Conservation (phyloP, 2,888 invertebrate species). For the Lochmaea capreae region DNA sequence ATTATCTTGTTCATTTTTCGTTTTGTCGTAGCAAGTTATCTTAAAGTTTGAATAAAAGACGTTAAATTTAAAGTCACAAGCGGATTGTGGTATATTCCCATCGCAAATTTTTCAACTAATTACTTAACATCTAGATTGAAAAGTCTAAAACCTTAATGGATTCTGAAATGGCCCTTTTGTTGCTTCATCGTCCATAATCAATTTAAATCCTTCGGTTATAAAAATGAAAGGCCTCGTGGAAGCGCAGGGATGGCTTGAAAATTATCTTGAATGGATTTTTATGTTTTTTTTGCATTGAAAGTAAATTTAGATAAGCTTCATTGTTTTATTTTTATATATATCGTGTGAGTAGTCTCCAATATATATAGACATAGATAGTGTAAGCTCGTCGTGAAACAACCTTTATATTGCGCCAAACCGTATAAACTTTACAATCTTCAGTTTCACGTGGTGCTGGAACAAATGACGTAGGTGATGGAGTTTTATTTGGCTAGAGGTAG, state of each 20-base stretch:
- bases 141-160: slow-evolving; percentile 38
- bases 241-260: slow-evolving; percentile 4
- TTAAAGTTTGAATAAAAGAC: slow-evolving; percentile 19
- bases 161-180: slow-evolving; percentile 32
- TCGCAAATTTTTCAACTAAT: slow-evolving; percentile 38
- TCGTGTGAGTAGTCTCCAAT: no score
- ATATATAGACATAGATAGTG: no score
- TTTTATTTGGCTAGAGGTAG: no score
- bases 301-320: no score
- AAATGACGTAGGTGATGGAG: no score
- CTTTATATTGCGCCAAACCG: no score
- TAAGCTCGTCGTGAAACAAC: no score
- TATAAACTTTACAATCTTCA: no score
- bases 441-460: no score
- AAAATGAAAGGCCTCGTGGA: slow-evolving; percentile 15
- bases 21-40: slow-evolving; percentile 3
- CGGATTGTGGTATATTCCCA: slow-evolving; percentile 5
- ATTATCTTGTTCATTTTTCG: neutral
- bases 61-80: slow-evolving; percentile 4
- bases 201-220: slow-evolving; percentile 26
- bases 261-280: neutral
- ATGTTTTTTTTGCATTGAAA: no score
- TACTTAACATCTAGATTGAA: slow-evolving; percentile 42
- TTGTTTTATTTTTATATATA: no score
- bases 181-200: slow-evolving; percentile 31